These are phyloP conservation scores for Lasioglossum zephyrum DNA, from an alignment of 2,888 invertebrate species.

Conservation along the genomic window DNA sequence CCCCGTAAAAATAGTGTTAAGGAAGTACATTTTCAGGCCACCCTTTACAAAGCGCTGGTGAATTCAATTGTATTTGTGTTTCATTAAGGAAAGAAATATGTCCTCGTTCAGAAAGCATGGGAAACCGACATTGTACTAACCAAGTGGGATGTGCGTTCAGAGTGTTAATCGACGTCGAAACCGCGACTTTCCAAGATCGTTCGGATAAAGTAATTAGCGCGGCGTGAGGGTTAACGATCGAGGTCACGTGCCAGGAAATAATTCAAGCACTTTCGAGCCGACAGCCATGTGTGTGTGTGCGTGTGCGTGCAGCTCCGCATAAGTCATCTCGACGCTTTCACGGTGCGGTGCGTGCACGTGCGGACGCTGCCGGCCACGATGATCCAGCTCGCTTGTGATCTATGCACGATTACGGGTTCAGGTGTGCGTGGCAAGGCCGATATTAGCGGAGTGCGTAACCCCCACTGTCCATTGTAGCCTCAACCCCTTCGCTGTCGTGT, in stretches of 20 bases:
- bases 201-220: slow-evolving; percentile 1
- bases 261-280: slow-evolving; percentile 59
- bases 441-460: slow-evolving; percentile 4
- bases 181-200: not conserved
- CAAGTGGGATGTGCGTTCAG: not conserved
- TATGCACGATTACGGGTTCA: slow-evolving; percentile 41
- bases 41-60: no score
- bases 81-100: no score
- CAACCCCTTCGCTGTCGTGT: not conserved
- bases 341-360: slow-evolving; percentile 33
- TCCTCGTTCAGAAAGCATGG: no score
- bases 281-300: slow-evolving; percentile 16
- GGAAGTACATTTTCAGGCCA: no score
- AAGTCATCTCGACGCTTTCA: slow-evolving; percentile 61
- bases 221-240: slow-evolving; percentile 19
- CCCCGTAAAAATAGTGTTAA: no score
- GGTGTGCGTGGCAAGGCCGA: slow-evolving; percentile 3
- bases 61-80: no score
- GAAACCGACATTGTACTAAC: no score
- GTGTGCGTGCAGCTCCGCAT: slow-evolving; percentile 23
- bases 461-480: not conserved
- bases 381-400: slow-evolving; percentile 50
- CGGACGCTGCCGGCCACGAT: slow-evolving; percentile 37
- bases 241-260: slow-evolving; percentile 53
- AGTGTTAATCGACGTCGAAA: not conserved